These are phyloP conservation scores for Mimas tiliae DNA, from an alignment of 2,888 invertebrate genomes.

Conservation along the genomic window DNA sequence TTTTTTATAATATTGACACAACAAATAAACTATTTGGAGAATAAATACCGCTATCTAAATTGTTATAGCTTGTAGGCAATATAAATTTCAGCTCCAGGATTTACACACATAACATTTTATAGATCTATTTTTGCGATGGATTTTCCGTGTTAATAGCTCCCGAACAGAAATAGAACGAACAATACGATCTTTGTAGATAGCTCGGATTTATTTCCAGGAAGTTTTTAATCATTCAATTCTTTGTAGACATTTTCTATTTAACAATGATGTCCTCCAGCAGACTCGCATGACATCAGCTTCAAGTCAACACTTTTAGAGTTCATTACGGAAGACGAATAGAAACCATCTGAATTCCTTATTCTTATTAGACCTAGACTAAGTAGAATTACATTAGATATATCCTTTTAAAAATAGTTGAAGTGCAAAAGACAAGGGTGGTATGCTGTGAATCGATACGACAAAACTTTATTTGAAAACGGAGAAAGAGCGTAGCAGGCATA, in stretches of 20 bases:
- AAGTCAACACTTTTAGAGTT: constrained; percentile 1
- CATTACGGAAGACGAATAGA: neutral
- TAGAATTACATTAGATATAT: no score
- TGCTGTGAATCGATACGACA: no score
- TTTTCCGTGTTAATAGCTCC: neutral
- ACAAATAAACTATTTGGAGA: no score
- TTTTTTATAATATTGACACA: no score
- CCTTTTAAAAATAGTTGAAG: no score
- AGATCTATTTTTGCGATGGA: neutral
- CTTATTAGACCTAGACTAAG: neutral
- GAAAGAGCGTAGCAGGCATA: no score
- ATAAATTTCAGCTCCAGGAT: neutral
- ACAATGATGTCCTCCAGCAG: neutral
- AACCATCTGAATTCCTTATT: neutral
- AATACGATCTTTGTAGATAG: neutral
- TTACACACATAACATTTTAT: neutral
- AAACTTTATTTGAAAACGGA: no score
- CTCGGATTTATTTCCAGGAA: constrained; percentile 9
- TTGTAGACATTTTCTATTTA: neutral
- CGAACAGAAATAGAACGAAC: constrained; percentile 2
- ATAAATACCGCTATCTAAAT: neutral
- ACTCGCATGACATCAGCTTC: constrained; percentile 1
- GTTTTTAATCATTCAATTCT: constrained; percentile 15
- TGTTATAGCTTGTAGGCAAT: neutral
- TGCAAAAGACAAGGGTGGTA: no score